These are phyloP conservation scores for Sylvia borin DNA, from an alignment of 2,797 vertebrate genomes.

Conservation along the genomic window DNA sequence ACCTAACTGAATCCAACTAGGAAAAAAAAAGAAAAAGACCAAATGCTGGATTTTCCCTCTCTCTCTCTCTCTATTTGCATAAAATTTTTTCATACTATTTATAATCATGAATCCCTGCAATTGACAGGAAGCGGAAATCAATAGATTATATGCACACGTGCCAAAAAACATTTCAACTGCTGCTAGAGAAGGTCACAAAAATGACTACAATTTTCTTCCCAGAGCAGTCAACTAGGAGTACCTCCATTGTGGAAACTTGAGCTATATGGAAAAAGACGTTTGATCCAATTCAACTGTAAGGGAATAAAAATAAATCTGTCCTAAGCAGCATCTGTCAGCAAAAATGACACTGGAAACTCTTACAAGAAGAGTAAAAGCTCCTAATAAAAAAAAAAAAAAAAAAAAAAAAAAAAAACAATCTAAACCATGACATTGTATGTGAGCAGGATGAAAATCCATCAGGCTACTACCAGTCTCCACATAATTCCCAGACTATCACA, in stretches of 20 bases:
- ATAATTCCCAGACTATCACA: not conserved
- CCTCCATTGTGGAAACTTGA: not conserved
- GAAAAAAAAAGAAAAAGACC: not conserved
- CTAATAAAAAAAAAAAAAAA: not conserved
- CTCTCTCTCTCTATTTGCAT: not conserved
- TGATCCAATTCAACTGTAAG: slow-evolving; percentile 21
- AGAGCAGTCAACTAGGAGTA: not conserved
- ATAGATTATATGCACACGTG: rapidly evolving
- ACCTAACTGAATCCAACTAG: not conserved
- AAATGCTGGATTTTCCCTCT: not conserved
- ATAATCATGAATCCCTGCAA: not conserved
- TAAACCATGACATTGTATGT: not conserved
- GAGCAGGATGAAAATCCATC: not conserved
- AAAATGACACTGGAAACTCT: not conserved
- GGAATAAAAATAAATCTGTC: slow-evolving; percentile 37
- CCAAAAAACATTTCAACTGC: not conserved
- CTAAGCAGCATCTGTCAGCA: slow-evolving; percentile 33
- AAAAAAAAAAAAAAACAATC: rapidly evolving
- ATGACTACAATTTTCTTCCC: not conserved
- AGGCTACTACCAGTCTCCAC: not conserved
- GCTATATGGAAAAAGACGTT: not conserved
- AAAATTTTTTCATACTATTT: not conserved
- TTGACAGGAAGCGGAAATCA: not conserved
- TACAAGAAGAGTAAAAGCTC: not conserved
- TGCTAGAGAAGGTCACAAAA: not conserved